Percentiles rank a stretch among this genome's conserved stretches.
These are phyloP conservation scores for Malurus splendens DNA, from an alignment of 2,797 vertebrate genomes.

Conservation along the genomic window DNA sequence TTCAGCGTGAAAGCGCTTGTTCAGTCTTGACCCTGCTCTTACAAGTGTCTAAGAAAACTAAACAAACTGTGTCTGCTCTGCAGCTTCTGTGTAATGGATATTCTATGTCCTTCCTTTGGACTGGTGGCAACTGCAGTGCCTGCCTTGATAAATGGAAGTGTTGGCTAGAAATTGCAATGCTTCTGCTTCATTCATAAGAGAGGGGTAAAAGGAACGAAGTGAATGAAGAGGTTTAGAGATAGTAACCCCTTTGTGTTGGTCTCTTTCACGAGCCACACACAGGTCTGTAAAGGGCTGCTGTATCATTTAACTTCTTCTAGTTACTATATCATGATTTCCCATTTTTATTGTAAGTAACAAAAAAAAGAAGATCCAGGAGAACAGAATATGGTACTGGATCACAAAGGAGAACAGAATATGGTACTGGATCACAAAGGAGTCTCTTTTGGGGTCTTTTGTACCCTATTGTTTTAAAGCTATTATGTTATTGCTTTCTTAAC, in stretches of 20 bases:
- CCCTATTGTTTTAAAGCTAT: not conserved
- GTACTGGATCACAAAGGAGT: not conserved
- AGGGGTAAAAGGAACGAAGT: not conserved
- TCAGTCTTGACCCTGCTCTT: not conserved
- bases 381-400: not conserved
- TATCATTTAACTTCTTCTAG: not conserved
- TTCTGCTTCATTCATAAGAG: not conserved
- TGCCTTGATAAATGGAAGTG: not conserved
- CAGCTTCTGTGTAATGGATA: not conserved
- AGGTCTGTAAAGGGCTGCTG: not conserved
- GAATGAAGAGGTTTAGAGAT: not conserved
- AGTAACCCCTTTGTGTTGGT: not conserved
- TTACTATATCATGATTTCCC: not conserved
- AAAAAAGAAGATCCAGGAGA: not conserved
- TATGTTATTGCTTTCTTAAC: not conserved
- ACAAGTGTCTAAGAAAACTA: not conserved
- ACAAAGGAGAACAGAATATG: not conserved
- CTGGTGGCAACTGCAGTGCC: not conserved
- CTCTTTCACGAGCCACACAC: not conserved
- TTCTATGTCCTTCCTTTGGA: not conserved
- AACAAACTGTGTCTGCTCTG: not conserved
- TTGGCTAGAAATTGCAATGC: not conserved
- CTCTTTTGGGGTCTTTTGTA: fast-evolving
- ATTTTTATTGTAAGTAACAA: not conserved
- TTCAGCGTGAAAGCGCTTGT: not conserved